Evolutionary conservation across 1,140 invertebrate genomes (phyloP), one percentile per base, ranked within the genome.

Genomic region (Choristoneura fumiferana): DNA sequence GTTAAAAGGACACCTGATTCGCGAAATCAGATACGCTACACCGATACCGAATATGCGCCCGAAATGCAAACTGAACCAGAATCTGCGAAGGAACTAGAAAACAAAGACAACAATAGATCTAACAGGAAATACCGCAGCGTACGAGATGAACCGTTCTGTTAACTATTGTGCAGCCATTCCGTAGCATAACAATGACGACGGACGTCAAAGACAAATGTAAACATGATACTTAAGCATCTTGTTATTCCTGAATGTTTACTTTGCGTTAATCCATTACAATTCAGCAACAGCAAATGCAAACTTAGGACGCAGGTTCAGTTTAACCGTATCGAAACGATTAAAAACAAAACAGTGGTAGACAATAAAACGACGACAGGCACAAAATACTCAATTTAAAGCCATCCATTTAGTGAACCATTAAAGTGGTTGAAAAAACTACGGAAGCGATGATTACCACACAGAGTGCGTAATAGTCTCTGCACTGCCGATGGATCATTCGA

Each of bases 51-150:
- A 49, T 10, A 22, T 29, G 43, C 10, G 35, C 8, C 17, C 10
- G 33, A 54, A 13, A 29, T 69, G 57, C 68, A 78, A 72, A 73
- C 71, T 67, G 63, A 65, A 22, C 49, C 60, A 65, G 45, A 33
- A 58, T 66, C 22, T 55, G 54, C 57, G 57, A 58, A 57, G 52
- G 57, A 59, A 58, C 64, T 59, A 65, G 14, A 37, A 68, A 62
- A 78, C 68, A 72, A 76, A 71, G 76, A 73, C 71, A 77, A 79
- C 76, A 84, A 81, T 73, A 56, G 69, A 63, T 36, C 40, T 61
- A 37, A 59, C 76, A 81, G 83, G 83, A 86, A 86, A 86, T 80
- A 69, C 81, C 78, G 60, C 73, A 76, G 69, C 76, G 22, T 29
- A 29, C 73, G 63, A 73, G 73, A 73, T 65, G 66, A 57, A 43